Evolutionary conservation across 1,140 invertebrate species (phyloP), one percentile per base, ranked within the genome.

Genomic region (Zophobas atratus): DNA sequence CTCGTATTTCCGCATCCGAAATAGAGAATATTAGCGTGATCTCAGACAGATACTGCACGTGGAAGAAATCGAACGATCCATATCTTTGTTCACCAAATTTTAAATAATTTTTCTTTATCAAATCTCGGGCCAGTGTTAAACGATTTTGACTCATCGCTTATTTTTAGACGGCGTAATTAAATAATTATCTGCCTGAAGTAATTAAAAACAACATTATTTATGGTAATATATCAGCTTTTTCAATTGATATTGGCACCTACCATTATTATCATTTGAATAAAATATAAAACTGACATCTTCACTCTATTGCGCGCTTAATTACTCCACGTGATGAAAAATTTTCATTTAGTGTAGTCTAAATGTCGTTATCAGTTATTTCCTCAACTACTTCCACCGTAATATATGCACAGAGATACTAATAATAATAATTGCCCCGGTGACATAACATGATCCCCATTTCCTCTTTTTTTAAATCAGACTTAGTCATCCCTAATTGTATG

Each of bases 161-260:
- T 73, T 73, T 73, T 73, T 73, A 73, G 71, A 2, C 5, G 6
- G 36, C 8, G 49, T 73, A 73, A 73, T 55, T 73, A 73, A 73
- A 73, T 73, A 56, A 73, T 73, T 73, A 73, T 73, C 71, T 53
- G 48, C 49, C 36, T 43, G 35, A 49, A 6, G 39, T 53, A 55
- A 53, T 73, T 53, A 39, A 73, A 73, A 55, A 73, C 49, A 73
- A 73, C 55, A 55, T 39, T 56, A 73, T 73, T 63, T 67, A 67
- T 41, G 57, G 57, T 63, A 1, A 20, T 20, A 41, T 63, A 63
- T 67, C 60, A 67, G 60, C 39, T 43, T 67, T 67, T 67, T 67
- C 39, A 67, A 67, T 67, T 67, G 6, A 43, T 20, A 20, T 67
- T 67, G 60, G 5, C 60, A 43, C 60, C 60, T 43, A 67, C 38